Evolutionary conservation across 1,140 invertebrate genomes (phyloP).

Genomic region (Pseudomyrmex cubaensis): DNA sequence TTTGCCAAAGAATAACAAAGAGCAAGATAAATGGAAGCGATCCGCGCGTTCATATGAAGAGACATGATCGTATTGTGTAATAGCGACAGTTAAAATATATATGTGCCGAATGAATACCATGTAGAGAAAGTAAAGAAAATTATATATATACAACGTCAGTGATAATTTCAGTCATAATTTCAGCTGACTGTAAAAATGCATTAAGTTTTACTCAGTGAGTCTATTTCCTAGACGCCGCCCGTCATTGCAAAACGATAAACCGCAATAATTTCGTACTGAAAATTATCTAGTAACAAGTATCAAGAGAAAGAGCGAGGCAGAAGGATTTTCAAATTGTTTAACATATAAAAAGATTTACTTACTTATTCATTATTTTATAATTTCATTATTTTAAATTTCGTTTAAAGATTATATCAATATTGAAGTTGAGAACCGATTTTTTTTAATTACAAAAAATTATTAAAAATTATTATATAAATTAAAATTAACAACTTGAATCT

Average conservation of each 20-base stretch:
- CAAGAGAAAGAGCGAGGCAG: background rate
- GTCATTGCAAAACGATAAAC: slow-evolving; percentile 9
- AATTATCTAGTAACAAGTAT: slow-evolving; percentile 20
- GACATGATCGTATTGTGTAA: slow-evolving; percentile 52
- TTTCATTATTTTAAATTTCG: no score
- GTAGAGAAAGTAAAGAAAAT: slow-evolving; percentile 22
- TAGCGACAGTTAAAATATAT: slow-evolving; percentile 53
- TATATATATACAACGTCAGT: slow-evolving; percentile 19
- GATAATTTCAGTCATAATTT: slow-evolving; percentile 61
- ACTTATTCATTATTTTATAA: no score
- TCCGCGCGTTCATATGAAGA: slow-evolving; percentile 36
- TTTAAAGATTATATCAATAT: background rate
- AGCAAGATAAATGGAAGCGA: slow-evolving; percentile 52
- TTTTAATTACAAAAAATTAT: background rate
- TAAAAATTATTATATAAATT: background rate
- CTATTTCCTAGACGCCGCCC: slow-evolving; percentile 58
- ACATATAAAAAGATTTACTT: no score
- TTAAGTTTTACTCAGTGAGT: slow-evolving; percentile 73
- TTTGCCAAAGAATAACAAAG: slow-evolving; percentile 57
- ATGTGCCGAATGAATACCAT: slow-evolving; percentile 20
- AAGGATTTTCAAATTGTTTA: no score
- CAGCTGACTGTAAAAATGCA: slow-evolving; percentile 70
- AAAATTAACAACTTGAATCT: background rate
- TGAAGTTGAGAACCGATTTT: background rate
- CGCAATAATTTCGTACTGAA: slow-evolving; percentile 5